Percentiles rank a stretch among this genome's conserved stretches.
Evolutionary conservation across 2,797 vertebrate species (phyloP).

Genomic region (Percopsis omiscomaycus): DNA sequence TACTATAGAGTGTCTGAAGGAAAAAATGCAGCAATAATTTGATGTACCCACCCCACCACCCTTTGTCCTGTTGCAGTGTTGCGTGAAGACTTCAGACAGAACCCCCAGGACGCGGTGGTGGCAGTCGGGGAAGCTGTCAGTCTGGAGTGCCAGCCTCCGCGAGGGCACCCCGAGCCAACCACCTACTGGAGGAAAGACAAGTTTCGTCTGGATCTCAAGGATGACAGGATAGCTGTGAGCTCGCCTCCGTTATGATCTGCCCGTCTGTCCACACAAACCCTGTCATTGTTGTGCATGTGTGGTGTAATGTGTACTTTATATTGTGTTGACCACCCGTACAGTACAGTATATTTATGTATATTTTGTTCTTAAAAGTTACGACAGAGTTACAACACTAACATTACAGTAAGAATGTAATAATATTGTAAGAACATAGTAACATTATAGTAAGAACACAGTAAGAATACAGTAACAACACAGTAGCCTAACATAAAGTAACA

Average conservation of each 20-base stretch:
- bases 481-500: no score
- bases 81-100: slow-evolving; percentile 94
- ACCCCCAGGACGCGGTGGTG: slow-evolving; percentile 91
- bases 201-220: slow-evolving; percentile 87
- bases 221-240: slow-evolving; percentile 89
- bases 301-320: no score
- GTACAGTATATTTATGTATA: no score
- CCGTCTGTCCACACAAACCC: not conserved
- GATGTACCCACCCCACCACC: slow-evolving; percentile 1
- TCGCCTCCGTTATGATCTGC: not conserved
- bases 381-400: no score
- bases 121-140: slow-evolving; percentile 90
- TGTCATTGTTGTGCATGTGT: not conserved
- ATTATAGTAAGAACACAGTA: no score
- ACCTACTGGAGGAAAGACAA: slow-evolving; percentile 98
- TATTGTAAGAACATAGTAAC: no score
- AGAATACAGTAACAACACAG: no score
- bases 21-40: slow-evolving; percentile 7
- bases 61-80: slow-evolving; percentile 78
- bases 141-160: slow-evolving; percentile 91
- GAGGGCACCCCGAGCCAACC: slow-evolving; percentile 93
- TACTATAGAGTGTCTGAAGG: slow-evolving; percentile 12
- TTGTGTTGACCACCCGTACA: no score
- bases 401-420: no score
- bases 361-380: no score